Percentiles rank a stretch among this genome's conserved stretches.
phyloP scores from a whole-genome alignment of 2,113 vertebrate genomes.

The Fukomys damarensis region DNA sequence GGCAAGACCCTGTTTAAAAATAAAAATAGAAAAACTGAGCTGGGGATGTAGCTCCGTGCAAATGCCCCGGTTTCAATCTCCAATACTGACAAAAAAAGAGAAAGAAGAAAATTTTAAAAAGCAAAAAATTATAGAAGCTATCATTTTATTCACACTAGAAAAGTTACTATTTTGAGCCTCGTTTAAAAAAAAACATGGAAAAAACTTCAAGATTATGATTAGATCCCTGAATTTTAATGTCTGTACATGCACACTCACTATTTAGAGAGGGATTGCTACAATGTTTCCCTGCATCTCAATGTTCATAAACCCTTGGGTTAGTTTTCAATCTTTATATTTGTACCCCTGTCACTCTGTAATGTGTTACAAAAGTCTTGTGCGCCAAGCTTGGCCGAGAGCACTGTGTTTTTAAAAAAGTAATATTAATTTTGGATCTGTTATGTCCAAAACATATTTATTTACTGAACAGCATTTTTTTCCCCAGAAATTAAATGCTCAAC shows the following conservation, averaged over 20 bases:
- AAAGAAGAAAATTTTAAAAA: background rate
- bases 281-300: background rate
- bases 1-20: background rate
- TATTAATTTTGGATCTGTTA: constrained; percentile 46
- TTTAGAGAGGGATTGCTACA: background rate
- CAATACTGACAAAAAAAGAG: background rate
- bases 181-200: background rate
- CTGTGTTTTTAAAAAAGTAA: background rate
- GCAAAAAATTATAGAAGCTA: background rate
- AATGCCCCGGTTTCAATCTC: background rate
- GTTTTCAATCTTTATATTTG: background rate
- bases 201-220: background rate
- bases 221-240: background rate
- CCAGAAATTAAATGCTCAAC: constrained; percentile 32
- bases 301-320: background rate
- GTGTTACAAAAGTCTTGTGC: background rate
- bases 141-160: constrained; percentile 16
- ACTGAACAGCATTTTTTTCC: background rate
- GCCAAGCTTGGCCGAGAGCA: background rate
- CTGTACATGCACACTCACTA: background rate
- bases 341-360: background rate
- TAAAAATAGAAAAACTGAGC: background rate
- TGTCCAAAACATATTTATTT: background rate
- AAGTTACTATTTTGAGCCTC: constrained; percentile 20
- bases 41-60: background rate